Evolutionary conservation across 2,113 vertebrate genomes (phyloP).

Genomic region (Myotis lucifugus): DNA sequence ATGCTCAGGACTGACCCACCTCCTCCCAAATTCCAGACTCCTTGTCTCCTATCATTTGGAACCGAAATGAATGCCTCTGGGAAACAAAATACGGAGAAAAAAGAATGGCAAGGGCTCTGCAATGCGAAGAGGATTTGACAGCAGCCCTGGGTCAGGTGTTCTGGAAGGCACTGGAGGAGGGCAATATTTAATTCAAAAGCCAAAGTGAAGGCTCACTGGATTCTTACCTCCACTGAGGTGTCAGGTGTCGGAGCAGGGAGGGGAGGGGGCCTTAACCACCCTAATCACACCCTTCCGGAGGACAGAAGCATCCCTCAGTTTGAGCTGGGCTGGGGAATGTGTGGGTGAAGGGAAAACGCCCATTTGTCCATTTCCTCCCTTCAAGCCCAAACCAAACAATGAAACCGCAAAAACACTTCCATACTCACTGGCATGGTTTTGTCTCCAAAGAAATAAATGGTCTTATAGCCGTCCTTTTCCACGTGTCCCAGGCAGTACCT

Average conservation of each 20-base stretch:
- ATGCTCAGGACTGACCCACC: not conserved
- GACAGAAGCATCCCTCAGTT: not conserved
- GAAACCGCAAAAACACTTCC: fast-evolving
- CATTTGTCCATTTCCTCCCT: too few species aligned
- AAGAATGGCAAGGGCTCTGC: not conserved
- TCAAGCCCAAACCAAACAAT: not conserved
- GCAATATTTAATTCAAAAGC: not conserved
- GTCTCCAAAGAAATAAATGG: conserved; percentile 97
- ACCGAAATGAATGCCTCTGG: not conserved
- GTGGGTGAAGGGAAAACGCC: not conserved
- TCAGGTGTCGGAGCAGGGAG: not conserved
- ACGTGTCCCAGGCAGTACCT: conserved; percentile 93
- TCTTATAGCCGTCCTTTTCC: conserved; percentile 88
- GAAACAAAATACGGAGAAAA: not conserved
- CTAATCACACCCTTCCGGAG: fast-evolving
- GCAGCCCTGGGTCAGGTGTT: not conserved
- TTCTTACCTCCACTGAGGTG: fast-evolving
- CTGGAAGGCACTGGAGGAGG: not conserved
- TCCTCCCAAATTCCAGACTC: not conserved
- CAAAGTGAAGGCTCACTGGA: not conserved
- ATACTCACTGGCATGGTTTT: conserved; percentile 96
- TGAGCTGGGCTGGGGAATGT: not conserved
- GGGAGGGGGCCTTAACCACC: not conserved
- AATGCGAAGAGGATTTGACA: not conserved
- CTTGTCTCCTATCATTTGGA: not conserved